Base-by-base conservation (phyloP, 2,797 vertebrate genomes). In the Sebastiscus albofasciatus region DNA sequence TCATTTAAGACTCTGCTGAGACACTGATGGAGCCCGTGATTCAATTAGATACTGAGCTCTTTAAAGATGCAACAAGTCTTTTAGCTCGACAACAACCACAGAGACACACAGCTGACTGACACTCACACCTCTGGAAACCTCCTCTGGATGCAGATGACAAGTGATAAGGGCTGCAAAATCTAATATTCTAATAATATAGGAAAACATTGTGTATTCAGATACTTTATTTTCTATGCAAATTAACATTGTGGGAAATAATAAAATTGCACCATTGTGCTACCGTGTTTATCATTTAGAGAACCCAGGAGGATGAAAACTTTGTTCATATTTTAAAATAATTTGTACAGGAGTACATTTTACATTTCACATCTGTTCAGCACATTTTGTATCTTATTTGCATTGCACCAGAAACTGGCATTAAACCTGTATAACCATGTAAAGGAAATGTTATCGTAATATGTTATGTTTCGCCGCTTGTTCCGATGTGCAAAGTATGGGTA, bases 21-120 rank as follows among this genome's bases (percentile, higher is more conserved):
- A 91, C 86, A 92, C 92, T 91, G 93, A 93, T 93, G 91, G 86
- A 86, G 85, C 76, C 82, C 42, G 77, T 95, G 95, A 96, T 97
- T 96, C 92, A 96, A 96, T 96, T 96, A 96, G 92, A 93, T 81
- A 54, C 76, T 13, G 79, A 79, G 77, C 90, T 91, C 89, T 39
- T 91, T 93, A 80, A 91, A 92, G 85, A 92, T 79, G 91, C 86
- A 82, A 87, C 74, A 76, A 87, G 92, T 94, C 82, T 90, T 89
- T 86, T 54, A 76, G 76, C 67, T 80, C 64, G 24, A 77, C 26
- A 89, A 92, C 74, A 87, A 74, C 39, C 69, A 64, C 82, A 67
- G 54, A 78, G 18, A 76, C 80, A 72, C 77, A 86, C 62, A 89
- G 82, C 26, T 42, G 74, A 68, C 36, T 61, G 26, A 72, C 4